phyloP scores from a whole-genome alignment of 2,797 vertebrate species.

The Pipistrellus pipistrellus region DNA sequence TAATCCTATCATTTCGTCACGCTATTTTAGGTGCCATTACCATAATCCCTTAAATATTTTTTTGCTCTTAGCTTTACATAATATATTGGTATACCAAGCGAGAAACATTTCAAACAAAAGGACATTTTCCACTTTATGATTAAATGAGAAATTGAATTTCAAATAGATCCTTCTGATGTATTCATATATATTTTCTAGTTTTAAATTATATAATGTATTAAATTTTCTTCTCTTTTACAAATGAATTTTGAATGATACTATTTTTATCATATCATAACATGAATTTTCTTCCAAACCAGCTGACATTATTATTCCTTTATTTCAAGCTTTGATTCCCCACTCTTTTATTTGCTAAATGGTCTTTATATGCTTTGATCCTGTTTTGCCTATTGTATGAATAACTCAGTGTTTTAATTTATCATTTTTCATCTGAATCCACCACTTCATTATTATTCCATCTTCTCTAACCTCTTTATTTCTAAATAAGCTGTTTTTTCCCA shows the following conservation, averaged over 20 bases:
- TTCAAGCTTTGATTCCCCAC: slow-evolving; percentile 71
- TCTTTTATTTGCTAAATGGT: slow-evolving; percentile 64
- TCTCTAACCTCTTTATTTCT: slow-evolving; percentile 41
- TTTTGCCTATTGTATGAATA: slow-evolving; percentile 51
- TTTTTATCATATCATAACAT: slow-evolving; percentile 71
- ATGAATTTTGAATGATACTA: slow-evolving; percentile 64
- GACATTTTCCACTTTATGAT: slow-evolving; percentile 69
- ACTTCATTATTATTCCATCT: slow-evolving; percentile 43
- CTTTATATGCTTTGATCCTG: slow-evolving; percentile 40
- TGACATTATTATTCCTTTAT: slow-evolving; percentile 57
- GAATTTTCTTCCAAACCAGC: slow-evolving; percentile 65
- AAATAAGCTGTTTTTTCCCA: neutral
- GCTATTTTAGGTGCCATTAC: slow-evolving; percentile 75
- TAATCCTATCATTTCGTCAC: slow-evolving; percentile 76
- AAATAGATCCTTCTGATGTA: slow-evolving; percentile 60
- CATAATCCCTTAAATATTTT: slow-evolving; percentile 79
- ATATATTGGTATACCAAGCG: slow-evolving; percentile 62
- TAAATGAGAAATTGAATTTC: slow-evolving; percentile 74
- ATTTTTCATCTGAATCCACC: slow-evolving; percentile 50
- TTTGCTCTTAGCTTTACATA: slow-evolving; percentile 74
- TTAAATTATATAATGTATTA: slow-evolving; percentile 63
- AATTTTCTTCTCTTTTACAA: slow-evolving; percentile 61
- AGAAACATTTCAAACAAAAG: slow-evolving; percentile 79
- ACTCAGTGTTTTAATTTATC: slow-evolving; percentile 54
- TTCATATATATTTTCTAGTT: slow-evolving; percentile 50